phyloP scores from a whole-genome alignment of 2,113 vertebrate species.

The Drymodes brunneopygia region DNA sequence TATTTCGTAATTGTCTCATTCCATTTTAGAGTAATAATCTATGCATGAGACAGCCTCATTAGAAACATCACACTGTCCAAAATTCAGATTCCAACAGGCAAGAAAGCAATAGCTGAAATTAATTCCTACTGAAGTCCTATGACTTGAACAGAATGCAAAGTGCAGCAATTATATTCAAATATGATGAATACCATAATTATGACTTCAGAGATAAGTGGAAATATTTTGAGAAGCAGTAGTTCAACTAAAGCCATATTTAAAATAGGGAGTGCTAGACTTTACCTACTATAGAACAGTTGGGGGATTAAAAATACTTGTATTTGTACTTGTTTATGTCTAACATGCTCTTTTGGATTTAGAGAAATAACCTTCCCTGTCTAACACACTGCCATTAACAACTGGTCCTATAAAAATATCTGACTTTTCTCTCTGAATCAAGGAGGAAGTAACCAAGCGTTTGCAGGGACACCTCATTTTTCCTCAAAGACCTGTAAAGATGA shows the following conservation, averaged over 20 bases:
- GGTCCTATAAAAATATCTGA: neutral
- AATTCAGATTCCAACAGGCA: neutral
- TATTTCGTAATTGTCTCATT: neutral
- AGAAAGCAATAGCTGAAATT: neutral
- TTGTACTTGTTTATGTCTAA: neutral
- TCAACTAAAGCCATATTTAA: conserved; percentile 31
- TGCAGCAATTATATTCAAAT: conserved; percentile 50
- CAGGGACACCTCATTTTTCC: neutral
- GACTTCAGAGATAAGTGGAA: conserved; percentile 46
- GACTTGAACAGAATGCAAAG: conserved; percentile 45
- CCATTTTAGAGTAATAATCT: neutral
- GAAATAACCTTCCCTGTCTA: neutral
- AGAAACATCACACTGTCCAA: neutral
- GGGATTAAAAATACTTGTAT: neutral
- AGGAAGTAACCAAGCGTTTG: neutral
- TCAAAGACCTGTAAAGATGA: neutral
- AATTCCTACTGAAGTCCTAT: neutral
- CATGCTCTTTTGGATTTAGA: neutral
- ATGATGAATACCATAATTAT: conserved; percentile 53
- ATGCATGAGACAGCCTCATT: neutral
- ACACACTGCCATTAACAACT: neutral
- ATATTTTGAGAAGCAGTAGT: conserved; percentile 65
- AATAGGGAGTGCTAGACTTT: neutral
- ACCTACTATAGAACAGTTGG: neutral
- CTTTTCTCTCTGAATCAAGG: neutral